Evolutionary conservation across 2,113 vertebrate genomes (phyloP).

Genomic region (Sinocyclocheilus anophthalmus): DNA sequence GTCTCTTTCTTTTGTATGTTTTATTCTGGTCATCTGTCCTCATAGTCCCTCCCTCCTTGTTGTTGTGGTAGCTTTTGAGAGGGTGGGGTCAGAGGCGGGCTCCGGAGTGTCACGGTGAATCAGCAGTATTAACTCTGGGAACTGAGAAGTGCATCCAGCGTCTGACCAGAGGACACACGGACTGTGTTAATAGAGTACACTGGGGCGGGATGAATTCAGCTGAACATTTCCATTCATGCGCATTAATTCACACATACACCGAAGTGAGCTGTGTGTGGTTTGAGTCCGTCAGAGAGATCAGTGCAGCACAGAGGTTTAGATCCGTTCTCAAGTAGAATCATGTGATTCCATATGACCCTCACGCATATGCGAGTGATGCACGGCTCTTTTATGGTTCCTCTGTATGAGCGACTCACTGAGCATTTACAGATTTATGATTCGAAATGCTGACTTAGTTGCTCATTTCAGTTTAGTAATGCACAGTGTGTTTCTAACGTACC

Average conservation of each 20-base stretch:
- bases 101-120: slow-evolving; percentile 70
- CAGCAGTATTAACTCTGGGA: slow-evolving; percentile 64
- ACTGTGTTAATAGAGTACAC: background rate
- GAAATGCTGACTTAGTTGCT: background rate
- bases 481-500: no score
- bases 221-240: background rate
- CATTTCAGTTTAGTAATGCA: background rate
- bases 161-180: background rate
- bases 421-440: background rate
- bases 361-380: background rate
- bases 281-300: background rate
- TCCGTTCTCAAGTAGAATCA: slow-evolving; percentile 53
- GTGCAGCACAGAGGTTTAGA: slow-evolving; percentile 1
- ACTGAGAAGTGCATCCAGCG: background rate
- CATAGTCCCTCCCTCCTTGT: background rate
- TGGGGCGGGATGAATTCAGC: background rate
- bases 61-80: background rate
- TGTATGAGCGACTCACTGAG: background rate
- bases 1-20: slow-evolving; percentile 56
- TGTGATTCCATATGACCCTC: slow-evolving; percentile 43
- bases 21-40: background rate
- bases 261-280: background rate
- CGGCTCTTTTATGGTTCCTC: background rate
- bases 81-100: slow-evolving; percentile 48
- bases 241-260: background rate